Base-by-base conservation (phyloP, 92 coral and sea anemone species). In the Heteractis magnifica region DNA sequence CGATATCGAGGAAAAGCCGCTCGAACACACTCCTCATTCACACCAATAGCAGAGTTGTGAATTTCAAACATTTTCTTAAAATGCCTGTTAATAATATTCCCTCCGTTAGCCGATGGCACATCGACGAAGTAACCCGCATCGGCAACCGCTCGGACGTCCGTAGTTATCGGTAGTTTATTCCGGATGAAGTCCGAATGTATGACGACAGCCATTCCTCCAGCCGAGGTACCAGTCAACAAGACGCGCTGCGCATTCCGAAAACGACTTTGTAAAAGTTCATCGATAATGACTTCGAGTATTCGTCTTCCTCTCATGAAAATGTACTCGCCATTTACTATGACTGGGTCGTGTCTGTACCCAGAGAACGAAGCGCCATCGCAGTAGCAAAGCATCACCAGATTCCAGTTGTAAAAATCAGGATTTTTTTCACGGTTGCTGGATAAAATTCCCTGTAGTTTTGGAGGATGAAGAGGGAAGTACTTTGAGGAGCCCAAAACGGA, bases 51-150 rank as follows among this genome's bases (percentile, higher is more conserved):
- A 5, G 99, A 96, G 60, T 90, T 92, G 21, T 96, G 99, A 8
- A 93, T 91, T 49, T 74, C 84, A 71, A 96, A 90, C 94, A 96
- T 92, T 68, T 88, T 85, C 80, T 78, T 86, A 44, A 94, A 96
- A 83, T 84, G 95, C 58, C 85, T 84, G 72, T 94, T 94, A 4
- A 90, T 87, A 14, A 90, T 87, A 60, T 92, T 79, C 8, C 78
- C 94, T 6, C 98, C 98, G 71, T 87, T 85, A 18, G 87, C 20
- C 15, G 98, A 89, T 12, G 92, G 86, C 59, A 92, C 88, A 76
- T 96, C 99, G 50, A 92, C 91, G 56, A 96, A 96, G 83, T 94
- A 96, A 3, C 99, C 99, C 68, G 97, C 90, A 83, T 96, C 99
- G 64, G 95, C 84, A 10, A 96, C 76, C 4, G 97, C 99, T 71